phyloP scores from a whole-genome alignment of 1,140 invertebrate species.

The Diploscapter pachys region DNA sequence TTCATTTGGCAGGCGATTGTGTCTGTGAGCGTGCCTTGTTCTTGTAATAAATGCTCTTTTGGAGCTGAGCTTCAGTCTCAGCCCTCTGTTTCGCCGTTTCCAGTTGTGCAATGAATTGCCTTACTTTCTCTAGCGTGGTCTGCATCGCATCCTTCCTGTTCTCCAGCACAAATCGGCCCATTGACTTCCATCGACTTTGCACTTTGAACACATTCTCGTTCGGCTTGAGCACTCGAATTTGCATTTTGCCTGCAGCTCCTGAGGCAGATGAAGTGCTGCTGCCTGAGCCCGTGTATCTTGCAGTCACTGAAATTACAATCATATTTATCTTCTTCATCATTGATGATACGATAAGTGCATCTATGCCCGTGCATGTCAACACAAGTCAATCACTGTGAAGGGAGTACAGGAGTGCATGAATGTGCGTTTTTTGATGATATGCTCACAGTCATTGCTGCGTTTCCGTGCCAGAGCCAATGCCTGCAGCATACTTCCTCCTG shows the following conservation, averaged over 20 bases:
- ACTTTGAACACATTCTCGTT: slow-evolving; percentile 85
- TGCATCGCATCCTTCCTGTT: slow-evolving; percentile 52
- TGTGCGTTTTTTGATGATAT: background rate
- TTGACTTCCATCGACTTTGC: slow-evolving; percentile 80
- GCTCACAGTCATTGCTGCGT: slow-evolving; percentile 26
- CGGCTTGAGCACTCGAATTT: slow-evolving; percentile 69
- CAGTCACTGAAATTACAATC: slow-evolving; percentile 35
- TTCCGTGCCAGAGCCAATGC: slow-evolving; percentile 26
- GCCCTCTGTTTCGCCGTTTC: slow-evolving; percentile 26
- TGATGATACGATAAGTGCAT: background rate
- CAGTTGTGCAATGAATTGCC: slow-evolving; percentile 37
- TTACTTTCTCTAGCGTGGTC: slow-evolving; percentile 41
- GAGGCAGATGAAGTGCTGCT: slow-evolving; percentile 51
- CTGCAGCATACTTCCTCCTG: slow-evolving; percentile 56
- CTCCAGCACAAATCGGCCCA: slow-evolving; percentile 70
- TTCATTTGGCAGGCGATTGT: slow-evolving; percentile 12
- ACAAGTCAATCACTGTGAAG: background rate
- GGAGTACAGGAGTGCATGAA: background rate
- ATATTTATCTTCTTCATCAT: too few species aligned
- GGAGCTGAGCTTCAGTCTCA: background rate
- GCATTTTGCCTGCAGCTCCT: too few species aligned
- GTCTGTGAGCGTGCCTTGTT: background rate
- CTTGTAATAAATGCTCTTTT: slow-evolving; percentile 12
- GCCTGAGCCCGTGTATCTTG: slow-evolving; percentile 33
- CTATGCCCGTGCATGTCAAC: background rate